These are phyloP conservation scores for Trachelus stipa DNA, from an alignment of 2,888 invertebrate species.

Conservation along the genomic window DNA sequence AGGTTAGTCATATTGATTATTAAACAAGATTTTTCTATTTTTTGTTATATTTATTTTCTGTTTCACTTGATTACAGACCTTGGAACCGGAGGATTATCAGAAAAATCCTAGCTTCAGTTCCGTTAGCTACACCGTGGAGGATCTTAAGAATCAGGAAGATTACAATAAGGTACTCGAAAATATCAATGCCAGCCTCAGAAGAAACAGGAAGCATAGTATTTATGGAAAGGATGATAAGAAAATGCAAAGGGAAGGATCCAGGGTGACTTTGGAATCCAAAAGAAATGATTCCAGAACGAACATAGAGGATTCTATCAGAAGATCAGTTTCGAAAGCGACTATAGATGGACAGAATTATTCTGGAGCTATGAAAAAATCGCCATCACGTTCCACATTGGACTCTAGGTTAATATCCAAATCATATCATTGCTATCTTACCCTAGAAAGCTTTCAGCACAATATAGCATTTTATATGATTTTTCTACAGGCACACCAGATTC, in stretches of 20 bases:
- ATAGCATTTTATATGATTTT: background rate
- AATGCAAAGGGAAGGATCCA: conserved; percentile 43
- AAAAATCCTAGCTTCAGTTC: conserved; percentile 22
- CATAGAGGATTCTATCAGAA: conserved; percentile 33
- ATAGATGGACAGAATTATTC: conserved; percentile 33
- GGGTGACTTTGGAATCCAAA: conserved; percentile 41
- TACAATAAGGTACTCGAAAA: conserved; percentile 51
- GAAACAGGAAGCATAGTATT: conserved; percentile 35
- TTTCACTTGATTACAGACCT: conserved; percentile 18
- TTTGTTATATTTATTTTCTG: background rate
- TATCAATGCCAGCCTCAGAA: conserved; percentile 48
- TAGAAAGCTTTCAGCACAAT: background rate
- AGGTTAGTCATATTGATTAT: conserved; percentile 31
- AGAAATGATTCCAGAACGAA: conserved; percentile 43
- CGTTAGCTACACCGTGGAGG: conserved; percentile 28
- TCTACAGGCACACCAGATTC: conserved; percentile 44
- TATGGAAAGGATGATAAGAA: conserved; percentile 41
- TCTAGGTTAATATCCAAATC: conserved; percentile 38
- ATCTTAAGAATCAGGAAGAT: conserved; percentile 43
- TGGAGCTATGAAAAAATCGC: conserved; percentile 42
- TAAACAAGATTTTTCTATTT: background rate
- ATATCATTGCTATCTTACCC: background rate
- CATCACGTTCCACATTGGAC: conserved; percentile 50
- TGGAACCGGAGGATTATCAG: conserved; percentile 34
- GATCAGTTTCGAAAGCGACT: conserved; percentile 36